Percentiles rank a stretch among this genome's conserved stretches.
These are phyloP conservation scores for Julus scanicus DNA, from an alignment of 2,888 invertebrate species.

Conservation along the genomic window DNA sequence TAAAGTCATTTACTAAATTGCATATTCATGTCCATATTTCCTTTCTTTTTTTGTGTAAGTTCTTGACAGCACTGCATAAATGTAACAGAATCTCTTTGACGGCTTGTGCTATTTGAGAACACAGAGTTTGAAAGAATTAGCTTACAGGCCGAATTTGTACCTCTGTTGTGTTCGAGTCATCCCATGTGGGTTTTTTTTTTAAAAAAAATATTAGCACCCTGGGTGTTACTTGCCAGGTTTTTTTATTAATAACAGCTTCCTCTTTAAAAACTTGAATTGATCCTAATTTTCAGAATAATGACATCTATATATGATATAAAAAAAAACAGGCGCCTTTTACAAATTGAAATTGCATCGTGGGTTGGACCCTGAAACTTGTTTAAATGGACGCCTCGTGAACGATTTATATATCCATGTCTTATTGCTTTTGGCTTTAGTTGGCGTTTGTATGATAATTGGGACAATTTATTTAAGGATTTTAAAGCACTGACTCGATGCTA, in stretches of 20 bases:
- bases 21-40: too few relatives aligned
- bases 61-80: too few relatives aligned
- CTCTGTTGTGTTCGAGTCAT: background rate
- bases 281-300: background rate
- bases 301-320: background rate
- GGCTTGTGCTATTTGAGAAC: background rate
- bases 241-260: background rate
- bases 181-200: background rate
- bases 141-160: background rate
- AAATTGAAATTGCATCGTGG: background rate
- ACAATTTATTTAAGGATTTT: background rate
- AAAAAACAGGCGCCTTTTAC: background rate
- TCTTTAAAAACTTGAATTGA: background rate
- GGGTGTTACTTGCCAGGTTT: background rate
- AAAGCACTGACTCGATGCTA: background rate
- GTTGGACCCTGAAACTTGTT: background rate
- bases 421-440: slow-evolving; percentile 19
- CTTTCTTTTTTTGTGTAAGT: too few relatives aligned
- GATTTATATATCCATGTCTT: background rate
- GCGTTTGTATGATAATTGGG: slow-evolving; percentile 13
- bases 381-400: background rate
- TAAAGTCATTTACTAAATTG: too few relatives aligned
- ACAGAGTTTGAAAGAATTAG: background rate
- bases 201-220: background rate
- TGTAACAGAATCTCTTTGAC: background rate